phyloP scores from a whole-genome alignment of 2,113 vertebrate genomes.

The Indri indri region DNA sequence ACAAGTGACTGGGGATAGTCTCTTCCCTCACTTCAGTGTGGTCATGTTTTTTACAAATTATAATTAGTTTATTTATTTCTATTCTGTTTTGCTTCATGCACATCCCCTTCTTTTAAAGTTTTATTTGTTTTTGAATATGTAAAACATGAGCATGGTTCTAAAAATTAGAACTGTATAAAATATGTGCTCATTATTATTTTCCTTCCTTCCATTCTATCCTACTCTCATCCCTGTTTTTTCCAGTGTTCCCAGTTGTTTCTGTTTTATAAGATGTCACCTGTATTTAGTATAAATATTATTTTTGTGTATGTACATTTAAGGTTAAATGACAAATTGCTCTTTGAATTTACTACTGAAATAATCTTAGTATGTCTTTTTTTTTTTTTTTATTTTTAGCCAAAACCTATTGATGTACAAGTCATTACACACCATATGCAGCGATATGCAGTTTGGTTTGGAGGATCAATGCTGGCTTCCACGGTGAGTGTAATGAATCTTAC shows the following conservation, averaged over 20 bases:
- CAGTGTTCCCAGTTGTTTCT: background rate
- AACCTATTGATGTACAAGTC: constrained; percentile 98
- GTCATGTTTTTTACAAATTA: background rate
- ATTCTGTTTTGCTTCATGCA: background rate
- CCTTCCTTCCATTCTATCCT: background rate
- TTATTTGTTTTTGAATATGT: background rate
- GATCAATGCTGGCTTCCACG: constrained; percentile 98
- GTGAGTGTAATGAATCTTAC: constrained; percentile 85
- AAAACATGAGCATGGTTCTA: background rate
- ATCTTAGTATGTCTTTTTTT: constrained; percentile 24
- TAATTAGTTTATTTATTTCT: background rate
- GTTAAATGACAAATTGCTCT: constrained; percentile 9
- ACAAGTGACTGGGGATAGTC: background rate
- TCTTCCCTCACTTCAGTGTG: background rate
- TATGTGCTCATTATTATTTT: background rate
- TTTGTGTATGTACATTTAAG: constrained; percentile 10
- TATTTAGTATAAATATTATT: background rate
- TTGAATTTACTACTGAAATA: constrained; percentile 12
- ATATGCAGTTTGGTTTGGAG: constrained; percentile 98
- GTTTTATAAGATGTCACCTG: background rate
- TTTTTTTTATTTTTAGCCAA: constrained; percentile 87
- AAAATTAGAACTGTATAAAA: background rate
- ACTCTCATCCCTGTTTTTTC: background rate
- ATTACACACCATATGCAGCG: constrained; percentile 99
- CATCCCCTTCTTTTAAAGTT: background rate